A percentile compares a stretch with the other conserved stretches of the same genome.
Evolutionary conservation across 1,140 invertebrate species (phyloP).

Genomic region (Trichonephila clavipes): DNA sequence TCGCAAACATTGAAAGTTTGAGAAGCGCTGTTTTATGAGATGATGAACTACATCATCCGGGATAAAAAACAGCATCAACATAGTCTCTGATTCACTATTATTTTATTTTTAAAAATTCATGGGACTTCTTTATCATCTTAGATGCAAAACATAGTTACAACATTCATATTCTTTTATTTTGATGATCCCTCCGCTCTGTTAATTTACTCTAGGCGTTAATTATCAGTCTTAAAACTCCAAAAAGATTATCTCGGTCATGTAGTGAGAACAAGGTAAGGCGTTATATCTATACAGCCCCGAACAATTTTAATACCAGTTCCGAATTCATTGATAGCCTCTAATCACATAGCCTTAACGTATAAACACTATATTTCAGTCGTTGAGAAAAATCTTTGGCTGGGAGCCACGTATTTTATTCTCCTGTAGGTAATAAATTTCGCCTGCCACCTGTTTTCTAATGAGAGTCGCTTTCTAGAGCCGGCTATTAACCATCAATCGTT

Average conservation of each 20-base stretch:
- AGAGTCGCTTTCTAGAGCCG: slow-evolving; percentile 29
- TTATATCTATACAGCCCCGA: slow-evolving; percentile 61
- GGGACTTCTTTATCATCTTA: background rate
- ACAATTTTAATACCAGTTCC: slow-evolving; percentile 55
- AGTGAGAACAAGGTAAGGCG: slow-evolving; percentile 20
- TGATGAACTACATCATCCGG: no score
- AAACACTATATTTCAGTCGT: slow-evolving; percentile 65
- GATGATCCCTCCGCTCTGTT: background rate
- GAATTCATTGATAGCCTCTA: slow-evolving; percentile 64
- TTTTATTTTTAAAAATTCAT: background rate
- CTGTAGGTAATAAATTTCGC: slow-evolving; percentile 65
- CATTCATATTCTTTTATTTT: background rate
- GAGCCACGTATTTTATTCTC: slow-evolving; percentile 50
- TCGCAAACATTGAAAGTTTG: no score
- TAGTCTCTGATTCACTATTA: no score
- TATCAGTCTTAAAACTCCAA: background rate
- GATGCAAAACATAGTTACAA: background rate
- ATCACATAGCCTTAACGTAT: slow-evolving; percentile 68
- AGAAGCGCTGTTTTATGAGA: no score
- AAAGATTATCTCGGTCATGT: background rate
- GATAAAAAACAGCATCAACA: no score
- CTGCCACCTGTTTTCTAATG: slow-evolving; percentile 75
- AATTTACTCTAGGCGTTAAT: background rate
- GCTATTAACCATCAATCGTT: slow-evolving; percentile 73
- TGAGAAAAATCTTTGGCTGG: slow-evolving; percentile 67